Percentiles rank a stretch among this genome's conserved stretches.
phyloP scores from a whole-genome alignment of 2,113 vertebrate species.

The Pachycephala philippinensis region DNA sequence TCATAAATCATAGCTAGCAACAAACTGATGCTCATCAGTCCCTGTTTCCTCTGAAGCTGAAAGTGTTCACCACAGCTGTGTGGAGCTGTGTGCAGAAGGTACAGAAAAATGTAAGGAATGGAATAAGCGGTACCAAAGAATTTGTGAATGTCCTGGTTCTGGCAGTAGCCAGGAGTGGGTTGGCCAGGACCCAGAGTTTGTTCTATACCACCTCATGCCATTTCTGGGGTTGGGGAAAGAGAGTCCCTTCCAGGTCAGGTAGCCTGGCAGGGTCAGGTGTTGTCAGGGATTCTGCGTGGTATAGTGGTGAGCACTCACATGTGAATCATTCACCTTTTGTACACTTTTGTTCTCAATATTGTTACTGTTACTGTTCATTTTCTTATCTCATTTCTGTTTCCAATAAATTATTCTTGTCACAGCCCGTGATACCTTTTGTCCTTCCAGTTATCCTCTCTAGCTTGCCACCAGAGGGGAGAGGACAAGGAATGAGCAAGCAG shows the following conservation, averaged over 20 bases:
- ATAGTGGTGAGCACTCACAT: fast-evolving
- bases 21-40: background rate
- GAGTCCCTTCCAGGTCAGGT: background rate
- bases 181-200: background rate
- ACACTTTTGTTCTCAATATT: background rate
- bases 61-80: background rate
- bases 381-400: background rate
- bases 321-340: fast-evolving
- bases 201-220: background rate
- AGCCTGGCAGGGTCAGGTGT: background rate
- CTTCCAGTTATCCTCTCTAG: background rate
- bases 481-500: background rate
- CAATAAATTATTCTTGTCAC: background rate
- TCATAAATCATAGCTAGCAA: slow-evolving; percentile 14
- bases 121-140: background rate
- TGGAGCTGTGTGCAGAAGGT: background rate
- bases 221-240: fast-evolving
- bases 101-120: background rate
- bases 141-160: background rate
- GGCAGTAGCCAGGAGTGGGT: background rate
- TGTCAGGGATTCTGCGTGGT: fast-evolving
- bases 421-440: background rate
- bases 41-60: background rate
- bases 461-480: fast-evolving
- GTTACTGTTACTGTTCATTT: background rate